Percentiles rank a stretch among this genome's conserved stretches.
These are phyloP conservation scores for Metopolophium dirhodum DNA, from an alignment of 1,140 invertebrate genomes.

Conservation along the genomic window DNA sequence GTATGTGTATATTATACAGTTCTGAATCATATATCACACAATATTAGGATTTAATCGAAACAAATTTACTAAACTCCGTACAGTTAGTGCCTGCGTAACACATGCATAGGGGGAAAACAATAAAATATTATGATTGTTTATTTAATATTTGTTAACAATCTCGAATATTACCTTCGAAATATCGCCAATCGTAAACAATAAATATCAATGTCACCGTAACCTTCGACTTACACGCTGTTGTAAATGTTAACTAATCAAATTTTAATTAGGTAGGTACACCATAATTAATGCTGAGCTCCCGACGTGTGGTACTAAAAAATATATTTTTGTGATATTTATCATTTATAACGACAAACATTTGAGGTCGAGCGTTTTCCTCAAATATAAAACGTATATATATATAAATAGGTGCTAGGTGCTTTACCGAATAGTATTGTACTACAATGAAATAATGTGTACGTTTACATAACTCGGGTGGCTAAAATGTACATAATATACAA, in stretches of 20 bases:
- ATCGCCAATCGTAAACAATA: neutral
- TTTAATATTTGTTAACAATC: neutral
- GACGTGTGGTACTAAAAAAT: neutral
- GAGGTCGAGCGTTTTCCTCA: neutral
- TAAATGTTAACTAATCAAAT: neutral
- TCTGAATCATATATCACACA: neutral
- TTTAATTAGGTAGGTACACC: neutral
- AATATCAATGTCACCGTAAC: slow-evolving; percentile 26
- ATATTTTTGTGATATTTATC: neutral
- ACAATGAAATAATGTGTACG: neutral
- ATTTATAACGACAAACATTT: neutral
- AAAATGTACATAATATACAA: neutral
- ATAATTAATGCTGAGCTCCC: neutral
- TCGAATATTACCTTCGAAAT: neutral
- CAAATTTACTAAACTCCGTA: neutral
- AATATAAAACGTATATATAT: neutral
- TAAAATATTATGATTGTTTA: neutral
- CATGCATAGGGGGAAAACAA: neutral
- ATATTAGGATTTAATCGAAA: neutral
- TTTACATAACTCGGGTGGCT: neutral
- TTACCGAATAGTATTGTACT: neutral
- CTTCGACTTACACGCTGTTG: neutral
- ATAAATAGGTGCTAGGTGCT: neutral
- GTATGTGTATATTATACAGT: slow-evolving; percentile 63
- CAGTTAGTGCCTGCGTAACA: neutral